These are phyloP conservation scores for Apamea crenata DNA, from an alignment of 2,888 invertebrate species.

Conservation along the genomic window DNA sequence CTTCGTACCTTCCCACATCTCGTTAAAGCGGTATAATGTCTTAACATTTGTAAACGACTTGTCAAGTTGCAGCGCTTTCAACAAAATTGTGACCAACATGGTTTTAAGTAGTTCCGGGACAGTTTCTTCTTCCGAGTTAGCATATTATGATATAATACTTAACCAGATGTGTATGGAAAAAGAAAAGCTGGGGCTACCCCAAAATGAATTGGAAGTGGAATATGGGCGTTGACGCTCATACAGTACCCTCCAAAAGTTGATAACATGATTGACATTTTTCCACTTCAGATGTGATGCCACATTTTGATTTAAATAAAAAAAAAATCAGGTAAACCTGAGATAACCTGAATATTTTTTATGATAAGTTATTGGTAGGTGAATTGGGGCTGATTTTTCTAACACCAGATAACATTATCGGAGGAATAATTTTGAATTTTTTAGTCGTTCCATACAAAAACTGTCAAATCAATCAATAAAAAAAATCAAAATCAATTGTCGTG, in stretches of 20 bases:
- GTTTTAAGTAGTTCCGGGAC: constrained; percentile 52
- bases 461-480: too few species aligned
- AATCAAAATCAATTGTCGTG: too few species aligned
- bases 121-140: constrained; percentile 8
- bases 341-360: background rate
- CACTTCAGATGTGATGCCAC: background rate
- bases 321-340: background rate
- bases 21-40: constrained; percentile 59
- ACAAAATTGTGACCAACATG: constrained; percentile 20
- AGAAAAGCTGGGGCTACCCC: background rate
- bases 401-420: too few species aligned
- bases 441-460: too few species aligned
- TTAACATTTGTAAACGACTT: constrained; percentile 54
- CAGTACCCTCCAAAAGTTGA: background rate
- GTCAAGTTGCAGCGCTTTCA: constrained; percentile 37
- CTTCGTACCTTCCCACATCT: constrained; percentile 60
- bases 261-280: background rate
- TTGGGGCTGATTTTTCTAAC: too few species aligned
- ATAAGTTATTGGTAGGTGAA: background rate
- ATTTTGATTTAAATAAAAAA: background rate
- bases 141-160: background rate
- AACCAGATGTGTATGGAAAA: background rate
- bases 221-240: background rate
- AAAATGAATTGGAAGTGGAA: background rate
- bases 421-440: too few species aligned